Percentiles rank a stretch among this genome's conserved stretches.
phyloP scores from a whole-genome alignment of 2,797 vertebrate species.

The Anguilla pacifica region DNA sequence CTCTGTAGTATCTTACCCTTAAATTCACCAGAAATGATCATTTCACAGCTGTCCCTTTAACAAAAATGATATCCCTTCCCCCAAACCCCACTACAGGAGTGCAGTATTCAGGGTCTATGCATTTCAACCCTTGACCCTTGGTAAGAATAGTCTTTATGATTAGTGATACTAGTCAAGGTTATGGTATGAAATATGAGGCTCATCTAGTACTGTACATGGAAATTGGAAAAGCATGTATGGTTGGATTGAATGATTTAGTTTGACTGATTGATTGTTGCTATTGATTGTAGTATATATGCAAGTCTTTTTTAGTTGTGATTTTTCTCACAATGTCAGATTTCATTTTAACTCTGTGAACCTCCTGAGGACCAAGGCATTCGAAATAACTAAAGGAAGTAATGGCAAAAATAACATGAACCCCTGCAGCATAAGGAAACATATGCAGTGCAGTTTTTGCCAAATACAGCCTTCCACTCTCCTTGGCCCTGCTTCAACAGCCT shows the following conservation, averaged over 20 bases:
- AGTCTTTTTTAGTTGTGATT: background rate
- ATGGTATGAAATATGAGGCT: background rate
- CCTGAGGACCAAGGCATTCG: background rate
- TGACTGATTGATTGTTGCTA: background rate
- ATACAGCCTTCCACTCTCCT: background rate
- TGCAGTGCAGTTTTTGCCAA: slow-evolving; percentile 8
- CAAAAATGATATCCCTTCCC: too few relatives aligned
- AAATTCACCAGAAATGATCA: too few relatives aligned
- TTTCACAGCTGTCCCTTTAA: too few relatives aligned
- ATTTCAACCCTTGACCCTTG: background rate
- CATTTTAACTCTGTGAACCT: background rate
- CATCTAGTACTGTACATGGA: background rate
- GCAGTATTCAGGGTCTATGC: too few relatives aligned
- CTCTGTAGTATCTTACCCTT: too few relatives aligned
- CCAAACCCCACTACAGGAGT: too few relatives aligned
- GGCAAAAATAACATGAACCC: background rate
- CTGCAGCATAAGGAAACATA: background rate
- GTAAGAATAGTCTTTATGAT: background rate
- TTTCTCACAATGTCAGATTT: background rate
- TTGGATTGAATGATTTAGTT: background rate
- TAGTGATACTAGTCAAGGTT: background rate
- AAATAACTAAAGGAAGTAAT: background rate
- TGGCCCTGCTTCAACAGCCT: slow-evolving; percentile 5
- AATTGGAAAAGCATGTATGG: background rate
- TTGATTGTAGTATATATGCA: background rate